Conservation (phyloP, 2,888 invertebrate genomes). For the Acanthacorydalis orientalis region DNA sequence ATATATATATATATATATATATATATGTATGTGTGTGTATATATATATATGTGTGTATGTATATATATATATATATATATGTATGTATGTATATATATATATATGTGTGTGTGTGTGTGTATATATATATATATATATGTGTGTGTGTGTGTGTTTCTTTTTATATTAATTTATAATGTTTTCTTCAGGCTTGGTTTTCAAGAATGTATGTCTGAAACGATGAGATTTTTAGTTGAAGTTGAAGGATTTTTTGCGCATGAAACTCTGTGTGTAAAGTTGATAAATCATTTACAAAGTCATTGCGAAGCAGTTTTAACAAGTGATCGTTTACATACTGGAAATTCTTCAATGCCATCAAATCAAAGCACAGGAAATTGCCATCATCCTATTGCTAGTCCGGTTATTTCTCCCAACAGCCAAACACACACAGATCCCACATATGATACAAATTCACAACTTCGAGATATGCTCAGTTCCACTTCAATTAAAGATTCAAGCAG, state of each 20-base stretch:
- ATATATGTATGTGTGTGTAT: neutral
- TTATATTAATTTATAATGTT: neutral
- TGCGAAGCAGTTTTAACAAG: constrained; percentile 43
- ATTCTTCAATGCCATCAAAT: constrained; percentile 1
- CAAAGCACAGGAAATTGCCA: constrained; percentile 8
- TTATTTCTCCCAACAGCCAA: constrained; percentile 13
- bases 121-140: no score
- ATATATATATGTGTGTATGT: no score
- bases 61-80: neutral
- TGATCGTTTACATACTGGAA: constrained; percentile 7
- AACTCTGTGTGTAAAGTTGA: constrained; percentile 61
- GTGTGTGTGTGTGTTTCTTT: no score
- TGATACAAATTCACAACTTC: constrained; percentile 23
- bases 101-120: no score
- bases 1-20: neutral
- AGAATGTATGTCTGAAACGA: constrained; percentile 78
- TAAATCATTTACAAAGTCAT: constrained; percentile 71
- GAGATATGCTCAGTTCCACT: constrained; percentile 22
- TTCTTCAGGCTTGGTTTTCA: constrained; percentile 56
- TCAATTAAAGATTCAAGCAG: constrained; percentile 10
- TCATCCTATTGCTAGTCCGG: constrained; percentile 6
- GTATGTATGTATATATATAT: no score
- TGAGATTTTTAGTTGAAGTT: constrained; percentile 75
- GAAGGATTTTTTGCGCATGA: constrained; percentile 69
- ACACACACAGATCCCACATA: constrained; percentile 11